Evolutionary conservation across 2,888 invertebrate species (phyloP).

Genomic region (Oeneis ivallda): DNA sequence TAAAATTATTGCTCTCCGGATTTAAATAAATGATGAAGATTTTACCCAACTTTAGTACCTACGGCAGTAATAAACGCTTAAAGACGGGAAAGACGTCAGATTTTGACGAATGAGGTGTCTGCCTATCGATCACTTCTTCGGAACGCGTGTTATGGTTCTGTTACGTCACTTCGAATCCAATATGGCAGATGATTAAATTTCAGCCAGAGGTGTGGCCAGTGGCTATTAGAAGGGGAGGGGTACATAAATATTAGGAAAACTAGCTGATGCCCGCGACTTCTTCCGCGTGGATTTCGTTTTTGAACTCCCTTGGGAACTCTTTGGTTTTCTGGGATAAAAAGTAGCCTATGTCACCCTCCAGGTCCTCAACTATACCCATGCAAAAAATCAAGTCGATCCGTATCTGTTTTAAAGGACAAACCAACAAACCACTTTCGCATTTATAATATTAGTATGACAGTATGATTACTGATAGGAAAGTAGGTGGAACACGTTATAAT

Average conservation of each 20-base stretch:
- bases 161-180: slow-evolving; percentile 12
- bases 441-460: no score
- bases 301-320: no score
- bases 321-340: no score
- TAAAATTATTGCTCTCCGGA: neutral
- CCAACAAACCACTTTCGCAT: no score
- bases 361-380: no score
- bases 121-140: slow-evolving; percentile 14
- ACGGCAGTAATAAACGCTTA: neutral
- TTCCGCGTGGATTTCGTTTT: no score
- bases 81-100: neutral
- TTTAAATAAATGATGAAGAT: neutral
- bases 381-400: no score
- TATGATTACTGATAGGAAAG: no score
- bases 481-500: no score
- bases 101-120: slow-evolving; percentile 9
- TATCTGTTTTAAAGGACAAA: no score
- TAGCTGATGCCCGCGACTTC: no score
- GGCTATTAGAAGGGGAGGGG: slow-evolving; percentile 3
- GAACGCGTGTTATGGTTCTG: slow-evolving; percentile 11
- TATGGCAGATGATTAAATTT: slow-evolving; percentile 20
- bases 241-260: slow-evolving; percentile 3
- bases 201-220: slow-evolving; percentile 6
- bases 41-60: neutral
- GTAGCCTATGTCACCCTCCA: no score